A percentile compares a stretch with the other conserved stretches of the same genome.
These are phyloP conservation scores for Drosophila guanche DNA, from an alignment of 1,140 invertebrate species.

Conservation along the genomic window DNA sequence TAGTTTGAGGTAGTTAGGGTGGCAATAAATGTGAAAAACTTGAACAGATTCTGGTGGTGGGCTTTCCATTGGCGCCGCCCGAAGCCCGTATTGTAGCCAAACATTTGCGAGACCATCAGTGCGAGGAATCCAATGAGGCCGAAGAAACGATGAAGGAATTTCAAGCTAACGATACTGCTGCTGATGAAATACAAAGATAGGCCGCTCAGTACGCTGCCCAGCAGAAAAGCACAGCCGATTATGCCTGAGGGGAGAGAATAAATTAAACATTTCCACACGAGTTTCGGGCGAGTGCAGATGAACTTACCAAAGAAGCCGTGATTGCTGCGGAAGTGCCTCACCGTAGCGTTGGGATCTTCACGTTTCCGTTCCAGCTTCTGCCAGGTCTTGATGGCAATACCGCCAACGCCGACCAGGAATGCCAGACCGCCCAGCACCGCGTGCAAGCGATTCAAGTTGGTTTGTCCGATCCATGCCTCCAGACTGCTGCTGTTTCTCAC, in stretches of 20 bases:
- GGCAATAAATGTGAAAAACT: slow-evolving; percentile 68
- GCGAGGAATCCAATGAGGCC: slow-evolving; percentile 60
- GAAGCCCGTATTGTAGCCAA: slow-evolving; percentile 77
- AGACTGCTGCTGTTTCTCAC: slow-evolving; percentile 57
- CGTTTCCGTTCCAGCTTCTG: slow-evolving; percentile 64
- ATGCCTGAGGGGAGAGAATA: slow-evolving; percentile 50
- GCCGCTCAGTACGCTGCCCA: slow-evolving; percentile 42
- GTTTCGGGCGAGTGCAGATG: slow-evolving; percentile 1
- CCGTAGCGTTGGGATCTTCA: slow-evolving; percentile 61
- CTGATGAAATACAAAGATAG: slow-evolving; percentile 52
- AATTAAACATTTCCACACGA: slow-evolving; percentile 23
- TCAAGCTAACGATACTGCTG: slow-evolving; percentile 22
- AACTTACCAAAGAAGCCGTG: slow-evolving; percentile 65
- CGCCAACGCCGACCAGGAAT: slow-evolving; percentile 52
- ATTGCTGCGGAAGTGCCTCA: slow-evolving; percentile 62
- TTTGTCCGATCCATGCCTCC: slow-evolving; percentile 33
- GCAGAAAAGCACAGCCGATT: slow-evolving; percentile 62
- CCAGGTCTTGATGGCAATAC: slow-evolving; percentile 61
- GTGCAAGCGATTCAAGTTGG: slow-evolving; percentile 52
- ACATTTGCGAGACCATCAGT: slow-evolving; percentile 73
- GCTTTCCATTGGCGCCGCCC: slow-evolving; percentile 67
- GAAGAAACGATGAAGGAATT: slow-evolving; percentile 61
- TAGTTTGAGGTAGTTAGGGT: slow-evolving; percentile 64
- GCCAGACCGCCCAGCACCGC: slow-evolving; percentile 50
- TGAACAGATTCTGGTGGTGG: slow-evolving; percentile 57